Conservation (phyloP, 1,140 invertebrate genomes). For the Trichonephila clavipes region DNA sequence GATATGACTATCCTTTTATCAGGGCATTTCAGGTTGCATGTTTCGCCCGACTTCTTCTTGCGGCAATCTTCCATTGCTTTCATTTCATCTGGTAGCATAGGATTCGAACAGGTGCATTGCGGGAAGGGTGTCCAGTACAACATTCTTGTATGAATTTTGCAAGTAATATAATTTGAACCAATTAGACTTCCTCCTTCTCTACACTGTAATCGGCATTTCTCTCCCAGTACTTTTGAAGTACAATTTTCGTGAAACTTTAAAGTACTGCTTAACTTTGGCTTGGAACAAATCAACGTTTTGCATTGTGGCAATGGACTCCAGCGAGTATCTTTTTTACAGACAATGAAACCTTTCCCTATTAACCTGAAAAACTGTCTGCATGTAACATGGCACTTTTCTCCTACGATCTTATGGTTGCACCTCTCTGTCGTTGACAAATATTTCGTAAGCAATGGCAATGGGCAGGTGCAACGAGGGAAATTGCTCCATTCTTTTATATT, state of each 20-base stretch:
- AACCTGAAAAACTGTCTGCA: not conserved
- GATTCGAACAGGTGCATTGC: no score
- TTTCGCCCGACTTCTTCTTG: no score
- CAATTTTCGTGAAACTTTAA: not conserved
- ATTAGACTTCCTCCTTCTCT: no score
- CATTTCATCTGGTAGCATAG: no score
- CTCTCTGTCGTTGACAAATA: not conserved
- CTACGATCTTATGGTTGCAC: not conserved
- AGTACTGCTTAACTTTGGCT: not conserved
- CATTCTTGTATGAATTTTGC: no score
- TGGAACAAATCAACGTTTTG: not conserved
- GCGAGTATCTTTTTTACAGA: conserved; percentile 2
- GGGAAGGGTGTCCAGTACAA: no score
- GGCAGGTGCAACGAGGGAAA: conserved; percentile 39
- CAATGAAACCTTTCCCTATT: not conserved
- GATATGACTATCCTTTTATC: no score
- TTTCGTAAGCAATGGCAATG: not conserved
- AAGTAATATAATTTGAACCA: no score
- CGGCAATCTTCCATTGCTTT: no score
- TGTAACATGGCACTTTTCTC: conserved; percentile 10
- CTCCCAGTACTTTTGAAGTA: not conserved
- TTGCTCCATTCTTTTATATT: not conserved
- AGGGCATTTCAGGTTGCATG: no score
- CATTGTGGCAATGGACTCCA: conserved; percentile 32
- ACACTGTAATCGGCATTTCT: not conserved